Evolutionary conservation across 2,113 vertebrate species (phyloP), one percentile per base, ranked within the genome.

Genomic region (Catharus bicknelli): DNA sequence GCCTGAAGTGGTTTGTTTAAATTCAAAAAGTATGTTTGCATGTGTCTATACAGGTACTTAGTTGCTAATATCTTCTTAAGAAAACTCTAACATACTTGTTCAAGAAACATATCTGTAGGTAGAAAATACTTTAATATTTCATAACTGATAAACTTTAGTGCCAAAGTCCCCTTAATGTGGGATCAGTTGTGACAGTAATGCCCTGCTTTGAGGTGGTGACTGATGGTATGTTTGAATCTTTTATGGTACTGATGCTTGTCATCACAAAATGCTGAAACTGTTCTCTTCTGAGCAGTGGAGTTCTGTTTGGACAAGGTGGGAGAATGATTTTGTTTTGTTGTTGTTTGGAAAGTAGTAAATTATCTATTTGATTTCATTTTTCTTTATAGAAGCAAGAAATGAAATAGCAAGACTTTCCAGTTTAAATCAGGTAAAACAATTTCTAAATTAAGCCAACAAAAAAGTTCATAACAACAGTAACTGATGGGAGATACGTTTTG

Each of bases 301-400:
- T 92, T 92, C 45, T 67, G 0, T 20, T 55, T 22, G 30, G 57
- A 13, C 16, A 64, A 54, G 18, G 11, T 68, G 15, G 32, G 27
- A 62, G 4, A 72, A 53, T 62, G 11, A 23, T 26, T 73, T 73
- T 30, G 1, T 62, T 91, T 79, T 62, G 4, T 55, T 63, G 9
- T 38, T 75, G 23, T 81, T 88, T 58, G 47, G 53, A 73, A 90
- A 82, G 23, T 50, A 80, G 27, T 48, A 62, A 84, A 62, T 30
- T 16, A 12, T 9, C 1, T 22, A 1, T 42, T 70, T 10, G 36
- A 83, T 90, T 90, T 22, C 2, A 19, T 93, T 96, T 48, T 91
- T 36, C 74, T 96, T 98, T 91, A 68, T 86, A 99, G 99, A 96
- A 94, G 98, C 98, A 84, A 98, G 99, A 97, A 98, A 97, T 77